Evolutionary conservation across 2,113 vertebrate genomes (phyloP).

Genomic region (Ptyas mucosa): DNA sequence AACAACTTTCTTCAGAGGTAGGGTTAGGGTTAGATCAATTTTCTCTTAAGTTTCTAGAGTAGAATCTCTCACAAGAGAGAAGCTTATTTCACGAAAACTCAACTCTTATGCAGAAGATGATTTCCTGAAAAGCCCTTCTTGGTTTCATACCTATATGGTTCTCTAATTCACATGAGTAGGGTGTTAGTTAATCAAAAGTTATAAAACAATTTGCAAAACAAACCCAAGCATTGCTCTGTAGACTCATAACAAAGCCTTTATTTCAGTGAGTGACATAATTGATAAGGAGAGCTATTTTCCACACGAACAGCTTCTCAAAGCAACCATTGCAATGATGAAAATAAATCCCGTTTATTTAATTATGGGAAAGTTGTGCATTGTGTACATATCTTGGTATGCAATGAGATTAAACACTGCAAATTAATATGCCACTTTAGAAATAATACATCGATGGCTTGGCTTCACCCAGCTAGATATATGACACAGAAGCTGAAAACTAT

Average conservation of each 20-base stretch:
- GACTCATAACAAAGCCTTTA: constrained; percentile 14
- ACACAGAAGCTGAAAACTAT: background rate
- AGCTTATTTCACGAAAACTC: background rate
- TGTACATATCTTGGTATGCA: constrained; percentile 20
- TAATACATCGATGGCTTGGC: background rate
- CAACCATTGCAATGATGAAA: constrained; percentile 32
- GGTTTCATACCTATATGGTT: background rate
- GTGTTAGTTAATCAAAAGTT: background rate
- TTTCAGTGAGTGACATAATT: constrained; percentile 27
- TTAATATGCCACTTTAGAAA: constrained; percentile 16
- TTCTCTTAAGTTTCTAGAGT: background rate
- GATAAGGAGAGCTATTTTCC: constrained; percentile 10
- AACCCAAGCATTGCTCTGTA: background rate
- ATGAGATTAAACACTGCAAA: constrained; percentile 17
- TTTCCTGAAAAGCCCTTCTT: background rate
- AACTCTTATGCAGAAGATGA: background rate
- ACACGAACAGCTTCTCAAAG: constrained; percentile 25
- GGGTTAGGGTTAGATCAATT: background rate
- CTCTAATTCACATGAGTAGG: background rate
- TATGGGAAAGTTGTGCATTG: background rate
- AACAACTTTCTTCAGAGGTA: too few relatives aligned
- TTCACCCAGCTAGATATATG: background rate
- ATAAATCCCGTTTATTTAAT: constrained; percentile 18
- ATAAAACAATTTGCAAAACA: background rate
- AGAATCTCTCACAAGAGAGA: background rate